Conservation (phyloP, 1,140 invertebrate species). For the Heliconius himera region DNA sequence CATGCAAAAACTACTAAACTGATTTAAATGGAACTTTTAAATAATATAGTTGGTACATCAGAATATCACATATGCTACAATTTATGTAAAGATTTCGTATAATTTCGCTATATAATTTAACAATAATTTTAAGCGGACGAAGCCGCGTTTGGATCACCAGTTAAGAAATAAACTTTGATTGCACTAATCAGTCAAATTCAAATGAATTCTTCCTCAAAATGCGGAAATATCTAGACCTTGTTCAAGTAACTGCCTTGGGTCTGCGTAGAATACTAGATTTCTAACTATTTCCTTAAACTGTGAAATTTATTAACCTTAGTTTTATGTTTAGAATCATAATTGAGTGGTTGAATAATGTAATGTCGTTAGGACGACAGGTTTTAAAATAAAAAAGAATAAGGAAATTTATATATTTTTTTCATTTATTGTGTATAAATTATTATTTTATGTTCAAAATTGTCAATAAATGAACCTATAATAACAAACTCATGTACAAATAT, state of each 20-base stretch:
- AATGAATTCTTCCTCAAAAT: conserved; percentile 43
- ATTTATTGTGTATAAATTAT: too few species aligned
- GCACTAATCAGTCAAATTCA: not conserved
- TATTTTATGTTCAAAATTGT: too few species aligned
- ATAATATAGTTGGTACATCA: too few species aligned
- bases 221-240: conserved; percentile 38
- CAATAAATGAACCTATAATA: too few species aligned
- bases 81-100: too few species aligned
- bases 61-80: too few species aligned
- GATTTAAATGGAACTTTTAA: too few species aligned
- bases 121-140: too few species aligned
- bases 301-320: conserved; percentile 43
- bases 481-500: too few species aligned
- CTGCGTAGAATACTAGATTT: conserved; percentile 51
- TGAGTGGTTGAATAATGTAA: conserved; percentile 25
- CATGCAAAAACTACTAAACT: too few species aligned
- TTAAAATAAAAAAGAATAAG: not conserved
- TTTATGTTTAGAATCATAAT: conserved; percentile 34
- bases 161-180: not conserved
- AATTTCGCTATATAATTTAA: too few species aligned
- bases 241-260: conserved; percentile 36
- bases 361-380: not conserved
- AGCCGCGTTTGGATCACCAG: too few species aligned
- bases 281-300: conserved; percentile 52
- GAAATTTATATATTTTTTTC: not conserved